Evolutionary conservation across 2,888 invertebrate species (phyloP).

Genomic region (Drosophila falleni): DNA sequence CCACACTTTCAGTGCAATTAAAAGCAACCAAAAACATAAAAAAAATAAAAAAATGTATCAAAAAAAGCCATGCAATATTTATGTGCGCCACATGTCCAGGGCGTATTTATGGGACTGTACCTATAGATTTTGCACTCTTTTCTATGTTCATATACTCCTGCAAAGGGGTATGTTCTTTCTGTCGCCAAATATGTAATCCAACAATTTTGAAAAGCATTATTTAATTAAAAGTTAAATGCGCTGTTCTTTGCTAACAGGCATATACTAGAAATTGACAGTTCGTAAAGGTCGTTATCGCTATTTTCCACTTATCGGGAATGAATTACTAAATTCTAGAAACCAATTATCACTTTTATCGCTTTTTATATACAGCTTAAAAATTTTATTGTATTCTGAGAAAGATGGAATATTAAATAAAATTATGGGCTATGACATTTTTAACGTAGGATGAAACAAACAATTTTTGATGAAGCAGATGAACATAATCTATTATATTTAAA

Average conservation of each 20-base stretch:
- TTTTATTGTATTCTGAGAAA: no score
- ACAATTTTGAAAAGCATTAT: background rate
- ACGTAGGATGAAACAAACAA: no score
- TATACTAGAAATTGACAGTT: no score
- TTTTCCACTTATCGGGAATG: no score
- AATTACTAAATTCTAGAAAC: no score
- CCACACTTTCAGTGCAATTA: slow-evolving; percentile 74
- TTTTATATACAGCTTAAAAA: no score
- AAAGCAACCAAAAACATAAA: slow-evolving; percentile 56
- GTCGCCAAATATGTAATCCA: background rate
- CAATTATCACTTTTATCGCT: no score
- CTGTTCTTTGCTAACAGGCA: no score
- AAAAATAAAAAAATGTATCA: slow-evolving; percentile 9
- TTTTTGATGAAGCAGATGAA: no score
- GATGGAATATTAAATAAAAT: no score
- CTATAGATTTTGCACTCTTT: slow-evolving; percentile 44
- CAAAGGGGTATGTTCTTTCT: background rate
- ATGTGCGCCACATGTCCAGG: slow-evolving; percentile 72
- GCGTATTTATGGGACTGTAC: slow-evolving; percentile 62
- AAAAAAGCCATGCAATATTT: slow-evolving; percentile 65
- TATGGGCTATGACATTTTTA: no score
- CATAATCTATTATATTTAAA: background rate
- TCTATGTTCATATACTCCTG: background rate
- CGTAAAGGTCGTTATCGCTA: no score
- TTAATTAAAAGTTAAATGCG: background rate